Conservation (phyloP, 2,797 vertebrate genomes). For the Petrocephalus schoutedeni region DNA sequence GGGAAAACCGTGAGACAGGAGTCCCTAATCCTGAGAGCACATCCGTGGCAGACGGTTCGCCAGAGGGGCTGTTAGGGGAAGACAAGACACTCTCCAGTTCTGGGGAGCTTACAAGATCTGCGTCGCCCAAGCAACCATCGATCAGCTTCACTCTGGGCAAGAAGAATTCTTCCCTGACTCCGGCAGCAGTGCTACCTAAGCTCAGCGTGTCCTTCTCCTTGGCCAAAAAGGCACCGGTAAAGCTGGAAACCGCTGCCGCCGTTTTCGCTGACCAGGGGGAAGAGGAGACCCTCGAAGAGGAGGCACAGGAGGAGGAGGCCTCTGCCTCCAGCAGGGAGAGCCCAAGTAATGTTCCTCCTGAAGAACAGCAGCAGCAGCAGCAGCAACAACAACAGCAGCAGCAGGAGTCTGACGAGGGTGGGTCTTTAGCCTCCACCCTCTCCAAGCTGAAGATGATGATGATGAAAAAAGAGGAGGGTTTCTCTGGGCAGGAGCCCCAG, state of each 20-base stretch:
- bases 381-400: constrained; percentile 18
- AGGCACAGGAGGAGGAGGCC: constrained; percentile 68
- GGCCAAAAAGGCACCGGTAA: constrained; percentile 91
- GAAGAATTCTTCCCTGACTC: constrained; percentile 59
- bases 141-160: constrained; percentile 80
- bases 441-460: constrained; percentile 88
- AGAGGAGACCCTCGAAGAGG: constrained; percentile 75
- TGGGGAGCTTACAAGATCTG: constrained; percentile 14
- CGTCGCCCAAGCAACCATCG: constrained; percentile 57
- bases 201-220: constrained; percentile 95
- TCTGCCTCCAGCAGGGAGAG: constrained; percentile 51
- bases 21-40: constrained; percentile 56
- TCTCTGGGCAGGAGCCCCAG: constrained; percentile 75
- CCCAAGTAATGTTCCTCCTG: constrained; percentile 35
- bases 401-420: constrained; percentile 58
- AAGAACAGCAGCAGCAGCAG: constrained; percentile 26
- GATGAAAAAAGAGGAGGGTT: constrained; percentile 89
- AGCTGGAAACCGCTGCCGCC: constrained; percentile 88
- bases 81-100: constrained; percentile 31
- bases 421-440: constrained; percentile 77
- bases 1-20: constrained; percentile 72
- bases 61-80: constrained; percentile 48
- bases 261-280: constrained; percentile 81
- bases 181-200: constrained; percentile 69
- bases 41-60: constrained; percentile 43